Evolutionary conservation across 2,888 invertebrate genomes (phyloP), one percentile per base, ranked within the genome.

Genomic region (Papilio elwesi): DNA sequence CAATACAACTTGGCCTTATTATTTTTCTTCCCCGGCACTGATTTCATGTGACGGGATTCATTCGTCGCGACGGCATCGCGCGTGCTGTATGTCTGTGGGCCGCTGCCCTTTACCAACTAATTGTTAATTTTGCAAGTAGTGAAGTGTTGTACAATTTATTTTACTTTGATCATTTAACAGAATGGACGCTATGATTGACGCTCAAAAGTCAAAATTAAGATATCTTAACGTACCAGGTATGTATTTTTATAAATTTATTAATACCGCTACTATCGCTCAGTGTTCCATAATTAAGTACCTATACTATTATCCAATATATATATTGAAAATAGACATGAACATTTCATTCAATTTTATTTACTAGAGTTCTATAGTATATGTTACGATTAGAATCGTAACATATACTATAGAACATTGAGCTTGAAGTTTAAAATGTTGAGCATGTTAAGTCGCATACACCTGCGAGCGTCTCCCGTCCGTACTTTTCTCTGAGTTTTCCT

Each of bases 31-130:
- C 83, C 81, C 76, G 77, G 83, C 85, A 79, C 80, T 86, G 89
- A 88, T 88, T 88, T 80, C 77, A 76, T 74, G 75, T 83, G 83
- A 83, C 86, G 85, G 84, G 79, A 85, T 80, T 85, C 88, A 88
- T 86, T 88, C 85, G 78, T 71, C 70, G 79, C 76, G 76, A 77
- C 76, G 83, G 77, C 79, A 77, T 78, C 82, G 81, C 79, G 78
- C 78, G 80, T 73, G 79, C 77, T 71, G 78, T 80, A 80, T 78
- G 78, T 74, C 78, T 67, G 70, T 26, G 38, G 59, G 69, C 66
- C 55, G 66, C 55, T 36, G 57, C 13, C 10, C 26, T 52, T 73
- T 53, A 5, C 16, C 10, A 16, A 9, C 6, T 57, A 38, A 47
- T 26, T 64, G 66, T 43, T 49, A 7, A 43, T 59, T 10, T 36